Percentiles rank a stretch among this genome's conserved stretches.
Conservation (phyloP, 2,113 vertebrate species). For the Apus apus region DNA sequence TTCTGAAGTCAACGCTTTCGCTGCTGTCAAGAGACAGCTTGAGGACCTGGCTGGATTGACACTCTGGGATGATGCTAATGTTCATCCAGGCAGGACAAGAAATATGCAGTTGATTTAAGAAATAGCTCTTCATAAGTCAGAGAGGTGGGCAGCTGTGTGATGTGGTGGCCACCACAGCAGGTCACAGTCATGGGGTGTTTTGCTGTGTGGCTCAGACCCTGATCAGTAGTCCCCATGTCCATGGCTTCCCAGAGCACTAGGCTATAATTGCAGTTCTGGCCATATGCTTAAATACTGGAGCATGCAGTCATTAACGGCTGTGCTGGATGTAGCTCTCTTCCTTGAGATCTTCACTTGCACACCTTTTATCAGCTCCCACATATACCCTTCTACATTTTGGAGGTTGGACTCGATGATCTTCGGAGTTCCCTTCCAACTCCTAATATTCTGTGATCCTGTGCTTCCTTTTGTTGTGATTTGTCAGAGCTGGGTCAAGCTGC, state of each 20-base stretch:
- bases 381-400: background rate
- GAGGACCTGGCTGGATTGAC: background rate
- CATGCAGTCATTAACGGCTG: background rate
- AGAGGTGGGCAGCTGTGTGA: fast-evolving
- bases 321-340: background rate
- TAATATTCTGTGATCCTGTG: too few species aligned
- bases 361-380: background rate
- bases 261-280: background rate
- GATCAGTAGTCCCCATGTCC: fast-evolving
- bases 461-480: background rate
- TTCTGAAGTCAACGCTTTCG: background rate
- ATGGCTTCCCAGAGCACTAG: fast-evolving
- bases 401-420: too few species aligned
- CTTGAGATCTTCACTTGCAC: background rate
- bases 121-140: background rate
- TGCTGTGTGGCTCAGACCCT: background rate
- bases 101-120: background rate
- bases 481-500: background rate
- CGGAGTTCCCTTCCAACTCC: too few species aligned
- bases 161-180: background rate
- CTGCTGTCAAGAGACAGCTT: background rate
- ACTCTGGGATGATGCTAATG: background rate
- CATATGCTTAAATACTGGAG: fast-evolving
- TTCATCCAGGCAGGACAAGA: background rate
- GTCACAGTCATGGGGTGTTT: fast-evolving